Base-by-base conservation (phyloP, 2,797 vertebrate genomes). In the Xiphorhynchus erythropygius region DNA sequence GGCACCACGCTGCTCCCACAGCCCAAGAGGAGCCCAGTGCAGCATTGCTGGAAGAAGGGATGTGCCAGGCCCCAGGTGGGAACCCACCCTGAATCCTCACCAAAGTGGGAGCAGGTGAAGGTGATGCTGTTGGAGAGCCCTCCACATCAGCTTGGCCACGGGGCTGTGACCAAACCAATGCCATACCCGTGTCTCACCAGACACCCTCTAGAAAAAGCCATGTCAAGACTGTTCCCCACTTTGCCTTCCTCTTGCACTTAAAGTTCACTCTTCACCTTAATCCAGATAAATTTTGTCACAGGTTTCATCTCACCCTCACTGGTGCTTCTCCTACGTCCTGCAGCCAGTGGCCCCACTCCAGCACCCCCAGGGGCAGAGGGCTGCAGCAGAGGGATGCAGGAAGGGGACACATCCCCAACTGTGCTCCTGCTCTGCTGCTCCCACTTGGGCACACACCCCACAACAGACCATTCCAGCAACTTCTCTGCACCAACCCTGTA, bases 391-490 rank as follows among this genome's bases (percentile, higher is more conserved):
- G 11, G 53, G 42, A 49, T 9, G 4, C 13, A 8, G 41, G 33
- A 30, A 77, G 18, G 14, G 67, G 3, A 27, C 11, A 37, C 33
- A 15, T 19, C 42, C 32, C 46, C 33, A n/a, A 6, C 44, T 13
- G 32, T 37, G 27, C 8, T 3, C 10, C 46, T 22, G 37, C 65
- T 62, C 37, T 7, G 1, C 27, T 4, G 3, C n/a, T 57, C 60
- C 59, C 39, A n/a, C 39, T 18, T 0, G 1, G 50, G 35, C 15
- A 44, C 18, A 25, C 0, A 7, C 13, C 35, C 30, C 23, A 25
- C n/a, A 17, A 18, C 50, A 30, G 10, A n/a, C 11, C 28, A 7
- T 70, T 53, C 37, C 25, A 42, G 7, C 17, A n/a, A 1, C 24
- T 39, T 16, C 57, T n/a, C 50, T 50, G 47, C 69, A 35, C 8